Base-by-base conservation (phyloP, 2,888 invertebrate species). In the Andrena praecox region DNA sequence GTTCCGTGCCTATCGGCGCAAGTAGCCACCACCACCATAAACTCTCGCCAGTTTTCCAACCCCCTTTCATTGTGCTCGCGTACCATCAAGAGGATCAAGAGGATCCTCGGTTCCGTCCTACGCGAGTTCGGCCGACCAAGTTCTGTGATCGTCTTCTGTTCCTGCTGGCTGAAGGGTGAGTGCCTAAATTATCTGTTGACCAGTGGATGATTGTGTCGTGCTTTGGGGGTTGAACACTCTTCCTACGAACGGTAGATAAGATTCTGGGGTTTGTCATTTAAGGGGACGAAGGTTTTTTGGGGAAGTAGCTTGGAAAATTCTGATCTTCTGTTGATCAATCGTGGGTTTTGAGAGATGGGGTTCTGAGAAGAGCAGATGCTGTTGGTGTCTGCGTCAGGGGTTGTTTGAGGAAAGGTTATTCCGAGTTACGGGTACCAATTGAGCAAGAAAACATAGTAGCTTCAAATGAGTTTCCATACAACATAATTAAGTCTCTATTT, bases 1-100 rank as follows among this genome's bases (percentile, higher is more conserved):
- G 77, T 80, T 81, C 78, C 77, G 67, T 48, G 59, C 20, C 76
- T 67, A 59, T 54, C 87, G 76, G n/a, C 73, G 50, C 20, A 48
- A 10, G 29, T 24, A 31, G 56, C 48, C 56, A 12, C 8, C 3
- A 50, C 20, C 68, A 16, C 78, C 64, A 80, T 70, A 69, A 31
- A 56, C 56, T 56, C 56, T 50, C 2, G 20, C 20, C 42, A 12
- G 63, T 59, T 69, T 33, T 31, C 56, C 24, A 56, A 24, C 10
- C 33, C n/a, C 24, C 20, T 33, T 52, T 24, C 62, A 27, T 50
- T 59, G 59, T 33, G 48, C 2, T 2, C 29, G 4, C 12, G 62
- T 12, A 42, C 42, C 42, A 42, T 42, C 42, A 42, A 42, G 12
- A 12, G 42, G 42, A 42, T n/a, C 20, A 50, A 59, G 63, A 50